Conservation (phyloP, 2,113 vertebrate species). For the Chloropsis hardwickii region DNA sequence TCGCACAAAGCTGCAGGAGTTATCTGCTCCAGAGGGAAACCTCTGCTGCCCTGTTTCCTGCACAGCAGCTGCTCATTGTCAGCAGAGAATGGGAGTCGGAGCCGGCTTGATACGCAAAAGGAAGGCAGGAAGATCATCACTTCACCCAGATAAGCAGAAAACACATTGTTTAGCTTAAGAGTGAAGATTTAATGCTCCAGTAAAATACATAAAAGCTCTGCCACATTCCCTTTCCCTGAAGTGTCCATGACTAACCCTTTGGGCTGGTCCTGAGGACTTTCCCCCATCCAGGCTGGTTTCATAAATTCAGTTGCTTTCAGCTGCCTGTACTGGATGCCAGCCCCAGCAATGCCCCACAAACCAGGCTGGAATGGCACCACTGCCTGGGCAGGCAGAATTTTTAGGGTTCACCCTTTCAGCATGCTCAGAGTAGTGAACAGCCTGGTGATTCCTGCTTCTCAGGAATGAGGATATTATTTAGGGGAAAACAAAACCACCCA, state of each 20-base stretch:
- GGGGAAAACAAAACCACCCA: neutral
- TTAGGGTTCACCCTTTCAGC: neutral
- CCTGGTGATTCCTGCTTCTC: neutral
- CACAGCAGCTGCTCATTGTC: conserved; percentile 31
- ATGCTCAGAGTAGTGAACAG: neutral
- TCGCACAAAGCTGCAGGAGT: neutral
- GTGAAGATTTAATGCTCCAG: conserved; percentile 1
- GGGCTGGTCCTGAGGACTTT: neutral
- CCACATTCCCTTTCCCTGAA: neutral
- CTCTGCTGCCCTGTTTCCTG: conserved; percentile 40
- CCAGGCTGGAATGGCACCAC: neutral
- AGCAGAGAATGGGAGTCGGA: conserved; percentile 10
- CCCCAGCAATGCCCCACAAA: accelerated
- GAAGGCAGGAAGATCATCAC: conserved; percentile 57
- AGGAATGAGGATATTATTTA: neutral
- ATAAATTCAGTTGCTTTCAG: neutral
- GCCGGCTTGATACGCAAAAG: neutral
- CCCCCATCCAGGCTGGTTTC: neutral
- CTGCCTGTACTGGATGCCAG: neutral
- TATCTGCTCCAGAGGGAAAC: neutral
- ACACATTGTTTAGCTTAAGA: conserved; percentile 19
- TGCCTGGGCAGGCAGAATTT: neutral
- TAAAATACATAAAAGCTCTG: neutral
- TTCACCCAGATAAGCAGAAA: conserved; percentile 39
- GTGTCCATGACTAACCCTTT: neutral